These are phyloP conservation scores for Drosophila atripex DNA, from an alignment of 2,888 invertebrate genomes.

Conservation along the genomic window DNA sequence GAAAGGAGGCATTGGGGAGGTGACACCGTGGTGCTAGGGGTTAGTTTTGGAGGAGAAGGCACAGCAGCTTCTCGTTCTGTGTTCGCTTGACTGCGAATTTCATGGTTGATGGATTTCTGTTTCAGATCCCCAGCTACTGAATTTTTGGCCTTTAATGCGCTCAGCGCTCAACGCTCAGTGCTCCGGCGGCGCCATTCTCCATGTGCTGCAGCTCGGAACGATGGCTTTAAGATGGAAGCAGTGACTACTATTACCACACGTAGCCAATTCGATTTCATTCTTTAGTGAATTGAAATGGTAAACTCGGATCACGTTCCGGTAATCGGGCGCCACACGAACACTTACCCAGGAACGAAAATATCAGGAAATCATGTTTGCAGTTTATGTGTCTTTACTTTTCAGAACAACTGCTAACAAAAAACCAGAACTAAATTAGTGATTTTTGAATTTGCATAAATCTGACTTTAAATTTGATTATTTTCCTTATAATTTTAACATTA, in stretches of 20 bases:
- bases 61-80: conserved; percentile 55
- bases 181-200: background rate
- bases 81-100: conserved; percentile 79
- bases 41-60: conserved; percentile 18
- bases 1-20: background rate
- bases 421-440: background rate
- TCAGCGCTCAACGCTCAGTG: background rate
- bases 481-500: background rate
- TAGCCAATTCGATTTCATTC: conserved; percentile 66
- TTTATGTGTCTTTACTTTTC: background rate
- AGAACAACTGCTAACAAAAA: background rate
- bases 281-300: conserved; percentile 52
- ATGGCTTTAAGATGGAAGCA: conserved; percentile 47
- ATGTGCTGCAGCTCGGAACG: conserved; percentile 20
- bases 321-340: conserved; percentile 40
- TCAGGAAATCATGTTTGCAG: background rate
- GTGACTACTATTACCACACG: conserved; percentile 57
- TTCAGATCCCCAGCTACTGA: conserved; percentile 24
- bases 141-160: conserved; percentile 18
- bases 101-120: conserved; percentile 77
- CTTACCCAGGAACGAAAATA: background rate
- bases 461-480: background rate
- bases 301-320: conserved; percentile 53
- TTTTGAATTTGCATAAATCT: background rate
- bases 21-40: conserved; percentile 2